Evolutionary conservation across 2,888 invertebrate genomes (phyloP), one percentile per base, ranked within the genome.

Genomic region (Stenchaetothrips biformis): DNA sequence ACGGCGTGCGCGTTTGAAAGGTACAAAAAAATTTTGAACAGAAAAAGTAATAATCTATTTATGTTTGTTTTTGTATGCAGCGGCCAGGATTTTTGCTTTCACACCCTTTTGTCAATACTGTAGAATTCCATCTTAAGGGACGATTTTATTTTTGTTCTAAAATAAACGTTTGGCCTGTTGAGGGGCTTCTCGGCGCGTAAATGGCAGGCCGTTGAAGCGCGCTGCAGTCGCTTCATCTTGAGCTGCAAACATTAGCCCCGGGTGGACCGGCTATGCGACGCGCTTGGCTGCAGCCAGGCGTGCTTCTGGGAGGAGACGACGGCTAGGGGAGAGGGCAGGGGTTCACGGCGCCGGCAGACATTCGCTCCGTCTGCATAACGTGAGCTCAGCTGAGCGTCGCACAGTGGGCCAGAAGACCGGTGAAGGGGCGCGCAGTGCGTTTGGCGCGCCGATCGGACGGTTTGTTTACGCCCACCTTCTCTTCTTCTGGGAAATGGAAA

Each of bases 361-460:
- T 9, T 67, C 62, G n/a, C 62, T 18, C 13, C 8, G n/a, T 62
- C 62, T n/a, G 67, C 7, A 21, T 21, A 67, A 67, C 67, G 67
- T 67, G 67, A 21, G 21, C 67, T 67, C 67, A 67, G 67, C 67
- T 67, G 67, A 67, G 67, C 67, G 21, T 67, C 21, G 67, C 67
- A 21, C 37, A 67, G n/a, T 4, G n/a, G 67, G n/a, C n/a, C 37
- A 37, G 67, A 21, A 7, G 62, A 1, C 7, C 7, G 7, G 67
- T 4, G 67, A 21, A 7, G 67, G 67, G 67, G 21, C 9, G 53
- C 53, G 53, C 53, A 9, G 53, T 9, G 53, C 6, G 53, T 16
- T 37, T 37, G 37, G 37, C 37, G 37, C 2, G 37, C 37, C 2
- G 37, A 37, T 37, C 37, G 37, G 53, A 16, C 6, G 21, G 67